Evolutionary conservation across 2,797 vertebrate genomes (phyloP).

Genomic region (Centroberyx gerrardi): DNA sequence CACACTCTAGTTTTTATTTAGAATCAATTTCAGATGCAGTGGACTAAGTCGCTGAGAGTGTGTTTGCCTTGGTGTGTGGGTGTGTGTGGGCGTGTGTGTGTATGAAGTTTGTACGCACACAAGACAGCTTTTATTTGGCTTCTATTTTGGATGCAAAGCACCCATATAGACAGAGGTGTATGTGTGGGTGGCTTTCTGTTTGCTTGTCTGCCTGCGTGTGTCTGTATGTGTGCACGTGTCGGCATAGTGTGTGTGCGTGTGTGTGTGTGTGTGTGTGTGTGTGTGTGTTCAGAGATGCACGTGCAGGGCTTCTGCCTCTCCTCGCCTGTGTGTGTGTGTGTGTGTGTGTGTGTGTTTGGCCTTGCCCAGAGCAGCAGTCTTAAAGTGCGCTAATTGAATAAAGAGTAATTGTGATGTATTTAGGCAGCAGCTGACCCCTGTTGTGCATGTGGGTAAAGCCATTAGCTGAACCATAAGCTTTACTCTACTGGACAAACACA

Average conservation of each 20-base stretch:
- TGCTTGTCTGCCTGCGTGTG: background rate
- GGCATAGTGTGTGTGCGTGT: background rate
- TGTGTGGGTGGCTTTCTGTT: slow-evolving; percentile 18
- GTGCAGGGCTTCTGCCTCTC: background rate
- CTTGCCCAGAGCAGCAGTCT: slow-evolving; percentile 25
- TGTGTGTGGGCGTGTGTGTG: background rate
- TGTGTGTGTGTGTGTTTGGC: slow-evolving; percentile 21
- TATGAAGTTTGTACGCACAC: slow-evolving; percentile 1
- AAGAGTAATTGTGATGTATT: slow-evolving; percentile 76
- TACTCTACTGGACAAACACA: slow-evolving; percentile 48
- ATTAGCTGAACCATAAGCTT: slow-evolving; percentile 70
- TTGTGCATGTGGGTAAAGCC: slow-evolving; percentile 70
- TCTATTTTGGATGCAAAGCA: slow-evolving; percentile 16
- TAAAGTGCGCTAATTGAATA: slow-evolving; percentile 72
- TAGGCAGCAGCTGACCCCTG: slow-evolving; percentile 75
- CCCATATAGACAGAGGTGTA: background rate
- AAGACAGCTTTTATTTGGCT: background rate
- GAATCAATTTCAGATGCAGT: no score
- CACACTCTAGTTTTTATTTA: no score
- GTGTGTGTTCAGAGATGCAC: background rate
- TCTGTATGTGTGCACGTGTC: background rate
- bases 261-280: slow-evolving; percentile 2
- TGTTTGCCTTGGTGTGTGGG: background rate
- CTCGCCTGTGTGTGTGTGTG: background rate
- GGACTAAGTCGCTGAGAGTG: no score